Evolutionary conservation across 1,140 invertebrate species (phyloP).

Genomic region (Bombus huntii): DNA sequence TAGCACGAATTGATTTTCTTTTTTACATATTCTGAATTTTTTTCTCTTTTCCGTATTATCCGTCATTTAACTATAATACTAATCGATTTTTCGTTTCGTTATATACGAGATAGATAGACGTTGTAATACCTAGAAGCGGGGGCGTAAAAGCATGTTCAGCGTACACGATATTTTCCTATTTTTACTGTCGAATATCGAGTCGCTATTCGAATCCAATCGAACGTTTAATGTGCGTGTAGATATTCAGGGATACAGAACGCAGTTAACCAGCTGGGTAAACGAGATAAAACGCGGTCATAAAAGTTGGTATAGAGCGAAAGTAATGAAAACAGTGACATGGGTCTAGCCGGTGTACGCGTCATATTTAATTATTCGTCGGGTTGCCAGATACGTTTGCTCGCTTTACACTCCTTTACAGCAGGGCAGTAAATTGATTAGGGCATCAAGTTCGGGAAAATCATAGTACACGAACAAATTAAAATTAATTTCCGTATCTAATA

Average conservation of each 20-base stretch:
- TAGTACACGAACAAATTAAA: background rate
- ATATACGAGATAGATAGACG: no score
- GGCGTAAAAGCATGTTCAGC: background rate
- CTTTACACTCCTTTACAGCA: background rate
- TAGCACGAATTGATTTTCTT: no score
- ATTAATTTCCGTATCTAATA: background rate
- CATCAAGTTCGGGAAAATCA: background rate
- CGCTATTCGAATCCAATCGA: background rate
- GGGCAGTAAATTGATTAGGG: background rate
- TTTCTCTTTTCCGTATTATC: no score
- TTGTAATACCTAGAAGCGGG: no score
- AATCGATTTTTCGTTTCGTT: no score
- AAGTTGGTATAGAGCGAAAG: constrained; percentile 20
- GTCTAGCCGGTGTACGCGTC: constrained; percentile 39
- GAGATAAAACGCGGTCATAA: constrained; percentile 29
- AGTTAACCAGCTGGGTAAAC: constrained; percentile 13
- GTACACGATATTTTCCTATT: background rate
- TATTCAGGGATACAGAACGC: background rate
- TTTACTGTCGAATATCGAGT: background rate
- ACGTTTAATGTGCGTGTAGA: background rate
- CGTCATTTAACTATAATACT: no score
- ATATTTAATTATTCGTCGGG: constrained; percentile 61
- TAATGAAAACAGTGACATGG: background rate
- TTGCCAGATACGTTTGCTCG: constrained; percentile 32
- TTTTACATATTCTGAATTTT: no score